phyloP scores from a whole-genome alignment of 1,140 invertebrate species.

The Schlechtendalia chinensis region DNA sequence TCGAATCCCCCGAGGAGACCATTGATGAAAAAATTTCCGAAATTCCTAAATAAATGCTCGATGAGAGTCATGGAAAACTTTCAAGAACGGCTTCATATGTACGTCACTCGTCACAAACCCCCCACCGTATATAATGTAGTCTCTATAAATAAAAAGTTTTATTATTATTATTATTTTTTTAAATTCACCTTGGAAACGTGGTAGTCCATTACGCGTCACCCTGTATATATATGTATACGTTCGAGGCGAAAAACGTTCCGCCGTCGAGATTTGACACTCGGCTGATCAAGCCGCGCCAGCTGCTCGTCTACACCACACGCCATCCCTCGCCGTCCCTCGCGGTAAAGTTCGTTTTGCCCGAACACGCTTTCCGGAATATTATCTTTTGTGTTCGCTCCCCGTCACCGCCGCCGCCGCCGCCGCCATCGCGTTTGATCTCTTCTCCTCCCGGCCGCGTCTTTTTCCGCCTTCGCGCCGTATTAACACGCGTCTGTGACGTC shows the following conservation, averaged over 20 bases:
- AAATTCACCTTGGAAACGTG: too few species aligned
- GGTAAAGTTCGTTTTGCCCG: conserved; percentile 11
- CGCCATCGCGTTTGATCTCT: neutral
- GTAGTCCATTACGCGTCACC: too few species aligned
- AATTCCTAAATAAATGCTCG: too few species aligned
- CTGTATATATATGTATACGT: neutral
- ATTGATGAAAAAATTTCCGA: too few species aligned
- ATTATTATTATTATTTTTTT: too few species aligned
- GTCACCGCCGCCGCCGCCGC: neutral
- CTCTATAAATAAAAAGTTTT: too few species aligned
- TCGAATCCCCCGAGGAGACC: too few species aligned
- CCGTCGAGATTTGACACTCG: conserved; percentile 45
- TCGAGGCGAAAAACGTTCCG: conserved; percentile 25
- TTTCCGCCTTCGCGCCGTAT: neutral
- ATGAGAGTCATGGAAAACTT: too few species aligned
- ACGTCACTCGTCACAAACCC: too few species aligned
- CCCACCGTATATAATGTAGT: too few species aligned
- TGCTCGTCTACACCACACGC: conserved; percentile 10
- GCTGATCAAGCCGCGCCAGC: conserved; percentile 46
- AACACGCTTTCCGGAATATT: conserved; percentile 22
- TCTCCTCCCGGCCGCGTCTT: neutral
- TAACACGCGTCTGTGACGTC: neutral
- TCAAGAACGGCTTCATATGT: too few species aligned
- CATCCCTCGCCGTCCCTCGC: neutral
- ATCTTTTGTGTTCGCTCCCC: neutral